phyloP scores from a whole-genome alignment of 2,113 vertebrate species.

The Jacana jacana region DNA sequence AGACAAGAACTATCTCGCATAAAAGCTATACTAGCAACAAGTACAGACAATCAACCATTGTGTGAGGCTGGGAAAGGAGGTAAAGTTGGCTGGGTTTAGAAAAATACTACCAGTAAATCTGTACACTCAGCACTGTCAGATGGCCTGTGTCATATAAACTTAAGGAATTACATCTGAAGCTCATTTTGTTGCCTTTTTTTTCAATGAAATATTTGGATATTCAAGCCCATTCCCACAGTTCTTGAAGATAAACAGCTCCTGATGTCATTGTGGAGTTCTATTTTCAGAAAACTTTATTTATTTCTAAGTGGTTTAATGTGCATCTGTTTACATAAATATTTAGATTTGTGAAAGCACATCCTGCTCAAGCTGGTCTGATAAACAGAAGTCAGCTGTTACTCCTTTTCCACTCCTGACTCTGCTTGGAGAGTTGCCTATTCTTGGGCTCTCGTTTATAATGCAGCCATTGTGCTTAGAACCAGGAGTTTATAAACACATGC shows the following conservation, averaged over 20 bases:
- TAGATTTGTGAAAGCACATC: conserved; percentile 57
- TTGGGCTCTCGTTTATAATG: conserved; percentile 23
- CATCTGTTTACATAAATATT: conserved; percentile 70
- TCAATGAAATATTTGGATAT: conserved; percentile 52
- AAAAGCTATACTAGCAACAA: background rate
- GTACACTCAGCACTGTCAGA: background rate
- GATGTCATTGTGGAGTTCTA: conserved; percentile 60
- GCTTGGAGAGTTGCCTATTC: conserved; percentile 32
- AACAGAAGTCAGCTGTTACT: conserved; percentile 62
- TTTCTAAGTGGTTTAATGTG: conserved; percentile 62
- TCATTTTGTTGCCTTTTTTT: background rate
- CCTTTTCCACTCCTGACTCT: conserved; percentile 1
- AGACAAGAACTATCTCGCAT: background rate
- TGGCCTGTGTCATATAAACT: background rate
- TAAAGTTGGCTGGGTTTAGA: background rate
- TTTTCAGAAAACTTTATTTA: conserved; percentile 67
- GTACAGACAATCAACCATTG: background rate
- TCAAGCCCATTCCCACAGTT: conserved; percentile 45
- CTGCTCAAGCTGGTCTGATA: conserved; percentile 50
- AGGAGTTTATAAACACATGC: conserved; percentile 60
- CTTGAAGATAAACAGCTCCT: conserved; percentile 59
- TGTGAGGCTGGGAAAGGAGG: background rate
- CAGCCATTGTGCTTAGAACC: conserved; percentile 51
- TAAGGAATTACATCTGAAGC: conserved; percentile 31
- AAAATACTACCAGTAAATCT: background rate